Base-by-base conservation (phyloP, 2,888 invertebrate genomes). In the Drosophila multiciliata region DNA sequence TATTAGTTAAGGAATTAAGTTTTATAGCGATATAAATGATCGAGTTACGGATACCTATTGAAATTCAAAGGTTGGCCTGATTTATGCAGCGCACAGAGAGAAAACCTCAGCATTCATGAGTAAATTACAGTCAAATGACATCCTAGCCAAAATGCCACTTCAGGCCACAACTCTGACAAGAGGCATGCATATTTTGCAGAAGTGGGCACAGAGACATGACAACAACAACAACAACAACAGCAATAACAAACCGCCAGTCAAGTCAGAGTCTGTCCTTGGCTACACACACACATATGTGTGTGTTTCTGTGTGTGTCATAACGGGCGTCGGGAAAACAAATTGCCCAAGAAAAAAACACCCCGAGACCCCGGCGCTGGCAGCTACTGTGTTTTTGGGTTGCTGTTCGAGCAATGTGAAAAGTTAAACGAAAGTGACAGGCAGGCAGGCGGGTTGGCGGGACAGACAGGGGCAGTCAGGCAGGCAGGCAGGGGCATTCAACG, bases 401-500 rank as follows among this genome's bases (percentile, higher is more conserved):
- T 60, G 61, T 53, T 29, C 45, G 12, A 45, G 45, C 77, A 70
- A 77, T 80, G 79, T 76, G 81, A 82, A 87, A 85, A 81, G 80
- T 86, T 85, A 82, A 90, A 88, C 80, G 87, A 90, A 88, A 90
- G 90, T 89, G 90, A 87, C 90, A 90, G 84, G 79, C 87, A 63
- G 73, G 68, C 68, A 71, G 54, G 26, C 23, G 9, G 60, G 20
- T 36, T 53, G 66, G n/a, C 12, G 7, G 12, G 26, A n/a, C 7
- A 12, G 69, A 65, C 12, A 12, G 42, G 42, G 55, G 35, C 26
- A 35, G 60, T 48, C 60, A 52, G 52, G 54, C 64, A 61, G 48
- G n/a, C 7, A 29, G 45, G 40, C 35, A 48, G 54, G 36, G 55
- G 64, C 67, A 71, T 73, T 45, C 78, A 75, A 66, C 71, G 81